A percentile compares a stretch with the other conserved stretches of the same genome.
Evolutionary conservation across 1,140 invertebrate species (phyloP).

Genomic region (Aphelenchoides avenae): DNA sequence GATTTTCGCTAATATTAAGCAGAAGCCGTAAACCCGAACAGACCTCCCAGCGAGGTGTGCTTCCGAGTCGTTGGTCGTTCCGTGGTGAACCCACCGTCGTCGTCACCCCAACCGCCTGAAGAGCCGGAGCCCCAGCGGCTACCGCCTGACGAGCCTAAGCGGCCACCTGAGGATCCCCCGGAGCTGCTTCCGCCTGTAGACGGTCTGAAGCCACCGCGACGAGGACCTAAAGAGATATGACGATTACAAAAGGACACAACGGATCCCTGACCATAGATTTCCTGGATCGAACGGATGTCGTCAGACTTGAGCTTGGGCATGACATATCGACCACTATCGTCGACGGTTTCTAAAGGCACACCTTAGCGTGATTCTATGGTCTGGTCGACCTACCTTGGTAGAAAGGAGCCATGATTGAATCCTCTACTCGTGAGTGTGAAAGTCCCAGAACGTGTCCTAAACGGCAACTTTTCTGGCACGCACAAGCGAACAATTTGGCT

Average conservation of each 20-base stretch:
- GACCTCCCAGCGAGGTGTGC: neutral
- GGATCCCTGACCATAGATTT: constrained; percentile 32
- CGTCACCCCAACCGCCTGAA: constrained; percentile 16
- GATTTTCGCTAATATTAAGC: neutral
- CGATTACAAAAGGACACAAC: constrained; percentile 16
- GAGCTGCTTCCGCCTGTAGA: constrained; percentile 19
- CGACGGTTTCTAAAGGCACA: constrained; percentile 41
- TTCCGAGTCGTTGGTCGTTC: constrained; percentile 1
- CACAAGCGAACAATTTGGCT: neutral
- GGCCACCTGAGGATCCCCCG: constrained; percentile 11
- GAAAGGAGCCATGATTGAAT: constrained; percentile 57
- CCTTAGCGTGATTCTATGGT: too few species aligned
- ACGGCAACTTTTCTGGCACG: neutral
- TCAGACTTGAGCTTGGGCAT: constrained; percentile 35
- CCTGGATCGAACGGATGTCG: constrained; percentile 32
- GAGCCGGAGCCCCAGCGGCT: constrained; percentile 9
- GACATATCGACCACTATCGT: constrained; percentile 28
- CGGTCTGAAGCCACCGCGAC: neutral
- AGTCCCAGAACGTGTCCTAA: constrained; percentile 32
- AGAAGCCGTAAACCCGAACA: neutral
- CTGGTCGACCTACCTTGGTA: constrained; percentile 42
- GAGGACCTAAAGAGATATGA: neutral
- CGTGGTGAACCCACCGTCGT: neutral
- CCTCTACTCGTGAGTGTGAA: constrained; percentile 47
- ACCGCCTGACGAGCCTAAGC: constrained; percentile 11